Evolutionary conservation across 1,140 invertebrate species (phyloP), one percentile per base, ranked within the genome.

Genomic region (Macrosteles quadrilineatus): DNA sequence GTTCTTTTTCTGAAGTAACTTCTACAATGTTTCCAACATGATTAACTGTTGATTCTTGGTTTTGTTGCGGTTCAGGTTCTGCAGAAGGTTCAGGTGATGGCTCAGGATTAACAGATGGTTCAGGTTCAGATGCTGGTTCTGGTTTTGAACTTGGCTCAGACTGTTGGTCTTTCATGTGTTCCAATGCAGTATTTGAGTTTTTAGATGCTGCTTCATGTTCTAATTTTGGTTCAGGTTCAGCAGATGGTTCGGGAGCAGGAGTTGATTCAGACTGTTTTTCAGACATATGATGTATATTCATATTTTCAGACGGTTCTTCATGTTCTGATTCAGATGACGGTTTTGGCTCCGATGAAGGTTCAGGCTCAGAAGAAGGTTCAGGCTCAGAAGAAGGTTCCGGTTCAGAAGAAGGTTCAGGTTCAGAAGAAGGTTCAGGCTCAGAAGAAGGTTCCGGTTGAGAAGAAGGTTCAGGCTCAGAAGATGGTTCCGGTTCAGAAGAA

Each of bases 51-150:
- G 67, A 45, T 55, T 62, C 65, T 25, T 69, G n/a, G 23, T 65
- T 43, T 62, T 6, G 11, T 45, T 40, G 55, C 17, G 70, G 65
- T 31, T 71, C 70, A 32, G 36, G 55, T n/a, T n/a, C n/a, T n/a
- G n/a, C n/a, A n/a, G n/a, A n/a, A n/a, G n/a, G n/a, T n/a, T n/a
- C n/a, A n/a, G n/a, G n/a, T 30, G 62, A 32, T 36, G 55, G 68
- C 47, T 75, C 65, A 11, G 77, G 68, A 76, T 77, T 73, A 6
- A 76, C 69, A 63, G 74, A 73, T 19, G 79, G 75, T 72, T 78
- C 78, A 19, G 64, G 64, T 27, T 69, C 69, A 23, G 68, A 50
- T 17, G 73, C 67, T 19, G 74, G 32, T 40, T 77, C 72, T 1
- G 64, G 21, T 64, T 45, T 59, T 0, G 75, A 55, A 59, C 70